Base-by-base conservation (phyloP, 2,797 vertebrate species). In the Enteromius anoplus region DNA sequence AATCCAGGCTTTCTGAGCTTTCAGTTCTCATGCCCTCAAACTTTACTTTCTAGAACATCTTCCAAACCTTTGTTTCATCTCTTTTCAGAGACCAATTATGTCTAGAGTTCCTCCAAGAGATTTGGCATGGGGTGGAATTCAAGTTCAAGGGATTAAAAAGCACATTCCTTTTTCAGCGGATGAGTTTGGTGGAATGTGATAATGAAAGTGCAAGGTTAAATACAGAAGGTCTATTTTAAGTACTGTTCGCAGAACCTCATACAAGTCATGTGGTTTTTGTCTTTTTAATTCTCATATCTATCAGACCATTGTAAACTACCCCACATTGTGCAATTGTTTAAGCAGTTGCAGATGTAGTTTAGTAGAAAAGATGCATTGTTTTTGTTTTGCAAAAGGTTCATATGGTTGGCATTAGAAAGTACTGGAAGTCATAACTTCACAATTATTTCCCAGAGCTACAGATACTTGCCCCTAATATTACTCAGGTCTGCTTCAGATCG, bases 311-410 rank as follows among this genome's bases (percentile, higher is more conserved):
- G 53, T 70, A 75, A 82, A 80, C 51, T 55, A 58, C 23, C 77
- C 66, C 62, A 69, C 55, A 45, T 75, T 83, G 40, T 49, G 60
- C 19, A 55, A 55, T 75, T 53, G 70, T 71, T 79, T 92, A 92
- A 93, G 89, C 90, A 80, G 85, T 91, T 93, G 92, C 90, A 91
- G 92, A 88, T 93, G 90, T 87, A 85, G 84, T 84, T 80, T 5
- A 1, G 78, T 81, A 92, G 90, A 93, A 93, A 90, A 91, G 88
- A 90, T 86, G 87, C 87, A 91, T 93, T 93, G 92, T 75, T 94
- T 92, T 88, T 26, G 26, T 26, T 37, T 79, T 1, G 1, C 45
- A 82, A 75, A 45, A 32, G 15, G 69, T 73, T 65, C 85, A 80
- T 68, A 77, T 86, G 70, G 78, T 78, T 77, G 70, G 68, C 65